Evolutionary conservation across 2,797 vertebrate species (phyloP), one percentile per base, ranked within the genome.

Genomic region (Todus mexicanus): DNA sequence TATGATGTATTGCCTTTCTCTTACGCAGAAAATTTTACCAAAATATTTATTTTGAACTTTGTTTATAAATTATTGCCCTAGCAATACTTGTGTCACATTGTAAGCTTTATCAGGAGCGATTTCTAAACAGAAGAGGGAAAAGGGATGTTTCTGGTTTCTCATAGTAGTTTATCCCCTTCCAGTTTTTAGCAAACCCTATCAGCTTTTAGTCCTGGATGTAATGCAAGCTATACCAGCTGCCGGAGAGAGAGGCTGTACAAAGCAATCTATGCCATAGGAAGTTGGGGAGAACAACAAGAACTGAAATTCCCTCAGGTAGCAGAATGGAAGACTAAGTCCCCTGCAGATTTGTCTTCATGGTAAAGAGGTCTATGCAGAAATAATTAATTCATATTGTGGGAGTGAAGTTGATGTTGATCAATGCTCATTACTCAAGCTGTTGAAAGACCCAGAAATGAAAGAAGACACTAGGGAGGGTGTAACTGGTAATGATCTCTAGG

Each of bases 381-480:
- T 77, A 92, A 84, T 84, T 88, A 81, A 76, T 92, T 79, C 80
- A n/a, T 71, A 8, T 77, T 93, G 72, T 90, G 84, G 42, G 71
- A 92, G 23, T 84, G 60, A 88, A 88, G 71, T 70, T 91, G 60
- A 56, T 82, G 73, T 72, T 91, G 77, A 87, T 78, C 87, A 92
- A 50, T 8, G 27, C 27, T 94, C 82, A 72, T 93, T 91, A 75
- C 27, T 93, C 81, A 64, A 89, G 37, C 42, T 92, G 72, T 77
- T 94, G 91, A 94, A 96, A 96, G 74, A 90, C 57, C 42, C 63
- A 25, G 65, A 89, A 84, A 53, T 69, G 57, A 95, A 96, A 90
- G 64, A 89, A 92, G 64, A 82, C 81, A 81, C 70, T 33, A 29
- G 65, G 66, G 66, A 94, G 18, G 19, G 31, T 89, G 75, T 79